Percentiles rank a stretch among this genome's conserved stretches.
Evolutionary conservation across 2,797 vertebrate species (phyloP).

Genomic region (Chaetophractus vellerosus): DNA sequence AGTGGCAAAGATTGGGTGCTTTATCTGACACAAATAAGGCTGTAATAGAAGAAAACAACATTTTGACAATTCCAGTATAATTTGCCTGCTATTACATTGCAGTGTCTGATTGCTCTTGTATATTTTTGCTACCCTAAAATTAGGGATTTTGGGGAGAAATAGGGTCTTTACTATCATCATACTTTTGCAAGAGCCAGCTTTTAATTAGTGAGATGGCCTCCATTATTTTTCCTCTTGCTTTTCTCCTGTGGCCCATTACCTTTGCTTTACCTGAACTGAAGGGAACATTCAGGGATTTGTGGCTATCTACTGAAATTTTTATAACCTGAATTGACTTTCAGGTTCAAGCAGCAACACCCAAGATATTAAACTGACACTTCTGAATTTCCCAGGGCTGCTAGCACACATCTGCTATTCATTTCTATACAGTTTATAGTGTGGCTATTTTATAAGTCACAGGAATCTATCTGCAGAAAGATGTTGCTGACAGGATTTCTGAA

Average conservation of each 20-base stretch:
- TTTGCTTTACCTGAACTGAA: slow-evolving; percentile 70
- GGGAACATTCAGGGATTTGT: slow-evolving; percentile 70
- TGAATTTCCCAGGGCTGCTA: slow-evolving; percentile 69
- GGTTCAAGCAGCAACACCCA: slow-evolving; percentile 43
- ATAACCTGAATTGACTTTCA: slow-evolving; percentile 83
- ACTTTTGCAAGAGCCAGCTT: slow-evolving; percentile 51
- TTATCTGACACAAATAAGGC: slow-evolving; percentile 46
- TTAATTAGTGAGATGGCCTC: slow-evolving; percentile 75
- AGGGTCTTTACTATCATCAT: slow-evolving; percentile 11
- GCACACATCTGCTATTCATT: slow-evolving; percentile 64
- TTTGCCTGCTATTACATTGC: neutral
- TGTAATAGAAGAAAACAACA: neutral
- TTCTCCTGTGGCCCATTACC: slow-evolving; percentile 72
- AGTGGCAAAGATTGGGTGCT: neutral
- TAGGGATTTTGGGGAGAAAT: neutral
- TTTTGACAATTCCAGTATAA: slow-evolving; percentile 25
- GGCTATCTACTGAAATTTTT: slow-evolving; percentile 72
- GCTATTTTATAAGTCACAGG: slow-evolving; percentile 66
- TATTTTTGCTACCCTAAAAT: slow-evolving; percentile 64
- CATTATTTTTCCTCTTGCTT: slow-evolving; percentile 39
- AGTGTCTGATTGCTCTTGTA: neutral
- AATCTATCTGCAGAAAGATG: slow-evolving; percentile 66
- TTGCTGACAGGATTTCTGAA: slow-evolving; percentile 72
- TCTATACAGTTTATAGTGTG: neutral
- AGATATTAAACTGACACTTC: slow-evolving; percentile 75